phyloP scores from a whole-genome alignment of 2,888 invertebrate genomes.

The Dryococelus australis region DNA sequence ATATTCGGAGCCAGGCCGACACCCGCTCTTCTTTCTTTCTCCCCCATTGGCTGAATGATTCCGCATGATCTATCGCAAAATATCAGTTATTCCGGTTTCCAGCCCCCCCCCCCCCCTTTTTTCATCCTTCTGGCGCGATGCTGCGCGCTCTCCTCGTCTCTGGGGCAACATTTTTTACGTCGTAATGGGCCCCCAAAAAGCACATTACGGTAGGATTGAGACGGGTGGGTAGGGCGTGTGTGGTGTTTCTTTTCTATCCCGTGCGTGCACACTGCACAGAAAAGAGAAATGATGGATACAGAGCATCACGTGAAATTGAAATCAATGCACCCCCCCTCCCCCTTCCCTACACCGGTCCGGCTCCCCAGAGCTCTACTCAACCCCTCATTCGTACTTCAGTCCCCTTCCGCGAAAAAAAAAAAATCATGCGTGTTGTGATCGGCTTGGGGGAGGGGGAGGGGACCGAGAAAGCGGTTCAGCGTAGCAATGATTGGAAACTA shows the following conservation, averaged over 20 bases:
- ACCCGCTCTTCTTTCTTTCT: neutral
- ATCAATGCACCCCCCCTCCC: neutral
- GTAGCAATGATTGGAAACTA: slow-evolving; percentile 4
- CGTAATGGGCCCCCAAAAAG: neutral
- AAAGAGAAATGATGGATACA: neutral
- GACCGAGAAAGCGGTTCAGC: neutral
- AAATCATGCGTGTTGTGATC: neutral
- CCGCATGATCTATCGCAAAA: neutral
- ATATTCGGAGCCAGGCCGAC: neutral
- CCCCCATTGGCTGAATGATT: slow-evolving; percentile 1
- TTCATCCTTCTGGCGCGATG: neutral
- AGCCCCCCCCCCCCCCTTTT: no score
- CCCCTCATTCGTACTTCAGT: neutral
- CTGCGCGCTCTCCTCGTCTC: neutral
- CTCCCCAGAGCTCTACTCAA: no score
- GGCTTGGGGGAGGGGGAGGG: no score
- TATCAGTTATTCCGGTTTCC: neutral
- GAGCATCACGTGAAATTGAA: neutral
- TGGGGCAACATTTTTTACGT: slow-evolving; percentile 6
- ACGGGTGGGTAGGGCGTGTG: neutral
- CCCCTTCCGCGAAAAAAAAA: no score
- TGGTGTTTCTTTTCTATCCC: neutral
- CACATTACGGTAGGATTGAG: slow-evolving; percentile 16
- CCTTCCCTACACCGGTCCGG: neutral
- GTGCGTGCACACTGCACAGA: neutral